Evolutionary conservation across 1,140 invertebrate species (phyloP).

Genomic region (Macrocentrus cingulum): DNA sequence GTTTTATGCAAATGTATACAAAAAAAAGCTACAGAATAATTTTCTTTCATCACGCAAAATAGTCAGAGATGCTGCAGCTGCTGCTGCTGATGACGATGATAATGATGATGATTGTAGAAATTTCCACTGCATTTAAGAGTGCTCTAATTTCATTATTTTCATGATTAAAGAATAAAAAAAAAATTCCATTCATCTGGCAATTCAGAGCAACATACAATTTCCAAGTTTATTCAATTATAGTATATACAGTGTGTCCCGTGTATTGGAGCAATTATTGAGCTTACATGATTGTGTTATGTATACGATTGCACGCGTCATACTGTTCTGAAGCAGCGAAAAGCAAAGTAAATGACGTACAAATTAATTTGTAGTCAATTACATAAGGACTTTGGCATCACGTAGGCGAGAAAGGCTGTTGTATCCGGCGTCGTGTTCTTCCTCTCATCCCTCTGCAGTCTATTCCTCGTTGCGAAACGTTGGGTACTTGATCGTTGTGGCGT

Average conservation of each 20-base stretch:
- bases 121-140: too few relatives aligned
- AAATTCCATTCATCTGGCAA: too few relatives aligned
- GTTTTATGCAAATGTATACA: too few relatives aligned
- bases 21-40: too few relatives aligned
- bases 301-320: conserved; percentile 34
- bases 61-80: too few relatives aligned
- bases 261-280: conserved; percentile 27
- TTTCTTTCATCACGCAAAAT: too few relatives aligned
- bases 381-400: conserved; percentile 32
- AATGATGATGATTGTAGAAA: too few relatives aligned
- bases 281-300: conserved; percentile 25
- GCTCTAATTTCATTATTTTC: too few relatives aligned
- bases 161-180: too few relatives aligned
- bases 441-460: not conserved
- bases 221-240: conserved; percentile 9
- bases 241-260: too few relatives aligned
- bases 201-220: too few relatives aligned
- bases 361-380: conserved; percentile 45
- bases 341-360: conserved; percentile 23
- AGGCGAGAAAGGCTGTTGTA: not conserved
- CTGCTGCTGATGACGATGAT: too few relatives aligned
- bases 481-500: conserved; percentile 27
- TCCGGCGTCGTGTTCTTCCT: not conserved
- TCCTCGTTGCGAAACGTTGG: not conserved
- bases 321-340: conserved; percentile 20